Evolutionary conservation across 2,888 invertebrate genomes (phyloP), one percentile per base, ranked within the genome.

Genomic region (Agrotis clavis): DNA sequence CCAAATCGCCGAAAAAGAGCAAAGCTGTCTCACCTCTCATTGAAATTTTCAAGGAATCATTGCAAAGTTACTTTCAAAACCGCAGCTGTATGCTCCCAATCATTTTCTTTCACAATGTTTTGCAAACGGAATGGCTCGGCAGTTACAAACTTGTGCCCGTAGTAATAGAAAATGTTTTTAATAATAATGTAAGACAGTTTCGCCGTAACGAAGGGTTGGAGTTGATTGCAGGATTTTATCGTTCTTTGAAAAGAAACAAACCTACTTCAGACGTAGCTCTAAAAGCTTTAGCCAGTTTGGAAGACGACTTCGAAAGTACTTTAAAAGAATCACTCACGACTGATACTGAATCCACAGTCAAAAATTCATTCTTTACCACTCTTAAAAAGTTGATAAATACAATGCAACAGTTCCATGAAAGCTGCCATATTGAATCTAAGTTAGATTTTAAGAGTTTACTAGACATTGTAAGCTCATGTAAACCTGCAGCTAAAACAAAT

Each of bases 161-260:
- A 64, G 89, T 98, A 65, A 93, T 97, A n/a, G 94, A 97, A 35
- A 97, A 97, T 86, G 95, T 97, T 67, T 97, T 98, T 75, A 96
- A 96, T 67, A 90, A 93, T 21, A 95, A 96, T 25, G 96, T 97
- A 4, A 95, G 98, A 75, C 97, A 97, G 47, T 98, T 97, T 86
- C 95, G 97, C 35, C 96, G 97, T 57, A 97, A 97, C 77, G 98
- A 98, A 92, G 97, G 97, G 0, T 86, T 97, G 1, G 97, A 98
- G 86, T 92, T 98, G 72, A 89, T 98, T 60, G 93, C 95, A n/a
- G 94, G 97, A 4, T 97, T 98, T 81, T 98, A 97, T 89, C 95
- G 96, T 62, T 97, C 97, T 83, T 92, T 97, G 18, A 96, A 97
- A 85, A 92, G 96, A 76, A 90, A 86, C 73, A 96, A 96, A 79